phyloP scores from a whole-genome alignment of 1,140 invertebrate species.

The Mercenaria mercenaria region DNA sequence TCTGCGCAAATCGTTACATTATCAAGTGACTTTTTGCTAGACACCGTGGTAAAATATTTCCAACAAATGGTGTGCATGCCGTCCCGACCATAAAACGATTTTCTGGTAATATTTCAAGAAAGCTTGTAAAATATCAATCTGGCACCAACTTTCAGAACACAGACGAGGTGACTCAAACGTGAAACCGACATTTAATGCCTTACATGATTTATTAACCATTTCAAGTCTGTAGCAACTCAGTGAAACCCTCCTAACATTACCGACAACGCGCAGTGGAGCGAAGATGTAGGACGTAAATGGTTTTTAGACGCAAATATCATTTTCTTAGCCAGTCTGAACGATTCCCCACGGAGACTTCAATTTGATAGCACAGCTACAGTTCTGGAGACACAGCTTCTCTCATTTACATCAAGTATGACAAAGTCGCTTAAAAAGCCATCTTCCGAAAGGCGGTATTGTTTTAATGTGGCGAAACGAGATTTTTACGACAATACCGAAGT shows the following conservation, averaged over 20 bases:
- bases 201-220: conserved; percentile 33
- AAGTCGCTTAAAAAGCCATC: conserved; percentile 52
- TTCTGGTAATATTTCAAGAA: conserved; percentile 20
- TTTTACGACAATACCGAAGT: conserved; percentile 40
- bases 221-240: neutral
- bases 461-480: conserved; percentile 50
- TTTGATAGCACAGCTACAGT: conserved; percentile 4
- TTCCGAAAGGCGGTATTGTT: conserved; percentile 38
- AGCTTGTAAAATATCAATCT: conserved; percentile 17
- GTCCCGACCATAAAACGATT: neutral
- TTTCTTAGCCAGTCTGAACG: conserved; percentile 13
- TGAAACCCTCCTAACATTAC: neutral
- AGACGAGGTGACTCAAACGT: conserved; percentile 37
- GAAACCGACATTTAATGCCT: conserved; percentile 26
- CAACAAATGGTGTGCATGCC: neutral
- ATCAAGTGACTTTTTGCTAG: too few relatives aligned
- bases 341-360: conserved; percentile 22
- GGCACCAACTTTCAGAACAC: neutral
- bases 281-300: neutral
- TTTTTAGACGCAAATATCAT: conserved; percentile 38
- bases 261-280: neutral
- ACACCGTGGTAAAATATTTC: neutral
- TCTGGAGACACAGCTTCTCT: conserved; percentile 9
- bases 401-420: conserved; percentile 32
- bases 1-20: too few relatives aligned